These are phyloP conservation scores for Bugula neritina DNA, from an alignment of 2,888 invertebrate genomes.

Conservation along the genomic window DNA sequence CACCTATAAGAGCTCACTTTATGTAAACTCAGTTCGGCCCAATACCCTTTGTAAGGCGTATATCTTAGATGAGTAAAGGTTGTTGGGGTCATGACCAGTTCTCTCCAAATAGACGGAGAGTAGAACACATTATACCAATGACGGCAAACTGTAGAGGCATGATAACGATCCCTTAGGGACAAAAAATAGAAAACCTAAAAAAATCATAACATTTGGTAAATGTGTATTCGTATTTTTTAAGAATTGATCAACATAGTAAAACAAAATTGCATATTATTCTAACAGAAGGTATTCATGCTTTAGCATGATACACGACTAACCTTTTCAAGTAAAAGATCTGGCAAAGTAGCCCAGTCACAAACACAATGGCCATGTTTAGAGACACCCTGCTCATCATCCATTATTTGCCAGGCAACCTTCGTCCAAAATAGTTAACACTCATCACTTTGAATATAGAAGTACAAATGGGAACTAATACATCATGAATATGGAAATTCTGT, in stretches of 20 bases:
- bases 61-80: conserved; percentile 70
- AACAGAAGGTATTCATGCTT: too few relatives aligned
- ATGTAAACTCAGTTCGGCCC: conserved; percentile 69
- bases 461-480: too few relatives aligned
- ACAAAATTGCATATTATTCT: too few relatives aligned
- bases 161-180: conserved; percentile 65
- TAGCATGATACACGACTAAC: background rate
- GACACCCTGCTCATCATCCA: too few relatives aligned
- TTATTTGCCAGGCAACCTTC: too few relatives aligned
- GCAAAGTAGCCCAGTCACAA: conserved; percentile 66
- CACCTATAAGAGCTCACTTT: too few relatives aligned
- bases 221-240: background rate
- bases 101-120: conserved; percentile 69
- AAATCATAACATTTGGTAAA: background rate
- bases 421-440: too few relatives aligned
- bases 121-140: conserved; percentile 60
- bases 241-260: background rate
- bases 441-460: too few relatives aligned
- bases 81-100: conserved; percentile 66
- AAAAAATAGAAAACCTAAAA: conserved; percentile 62
- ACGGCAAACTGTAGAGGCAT: conserved; percentile 62
- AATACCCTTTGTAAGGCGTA: conserved; percentile 77
- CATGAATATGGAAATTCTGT: too few relatives aligned
- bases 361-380: too few relatives aligned
- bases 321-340: conserved; percentile 65